Evolutionary conservation across 2,113 vertebrate genomes (phyloP).

Genomic region (Oxyura jamaicensis): DNA sequence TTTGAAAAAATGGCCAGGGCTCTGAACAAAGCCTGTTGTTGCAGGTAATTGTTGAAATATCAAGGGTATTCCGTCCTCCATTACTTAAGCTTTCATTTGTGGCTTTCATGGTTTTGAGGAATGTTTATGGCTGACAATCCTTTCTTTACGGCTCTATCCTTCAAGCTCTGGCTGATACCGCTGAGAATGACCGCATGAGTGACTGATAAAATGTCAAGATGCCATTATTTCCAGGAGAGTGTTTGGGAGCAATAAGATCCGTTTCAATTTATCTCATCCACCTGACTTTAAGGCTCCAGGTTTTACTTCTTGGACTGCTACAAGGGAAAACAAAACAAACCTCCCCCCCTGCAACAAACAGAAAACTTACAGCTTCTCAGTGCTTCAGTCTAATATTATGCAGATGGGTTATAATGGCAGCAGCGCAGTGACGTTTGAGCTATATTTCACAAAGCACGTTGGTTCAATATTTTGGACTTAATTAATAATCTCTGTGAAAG

Average conservation of each 20-base stretch:
- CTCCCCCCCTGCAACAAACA: not conserved
- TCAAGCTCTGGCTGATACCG: slow-evolving; percentile 82
- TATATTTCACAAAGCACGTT: slow-evolving; percentile 67
- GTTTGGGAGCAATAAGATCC: slow-evolving; percentile 83
- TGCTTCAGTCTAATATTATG: slow-evolving; percentile 30
- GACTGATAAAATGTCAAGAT: slow-evolving; percentile 89
- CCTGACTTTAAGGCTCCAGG: slow-evolving; percentile 76
- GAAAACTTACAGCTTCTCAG: slow-evolving; percentile 26
- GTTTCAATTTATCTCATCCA: slow-evolving; percentile 83
- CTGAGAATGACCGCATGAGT: slow-evolving; percentile 83
- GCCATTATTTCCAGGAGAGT: slow-evolving; percentile 84
- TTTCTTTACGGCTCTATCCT: slow-evolving; percentile 86
- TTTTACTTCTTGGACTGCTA: slow-evolving; percentile 72
- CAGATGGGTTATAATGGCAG: slow-evolving; percentile 54
- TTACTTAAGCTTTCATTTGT: slow-evolving; percentile 87
- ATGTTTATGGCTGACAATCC: slow-evolving; percentile 87
- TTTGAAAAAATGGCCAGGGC: slow-evolving; percentile 72
- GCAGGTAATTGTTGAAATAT: slow-evolving; percentile 85
- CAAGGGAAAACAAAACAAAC: slow-evolving; percentile 30
- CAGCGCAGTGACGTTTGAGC: slow-evolving; percentile 3
- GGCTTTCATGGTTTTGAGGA: slow-evolving; percentile 86
- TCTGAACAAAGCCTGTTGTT: slow-evolving; percentile 79
- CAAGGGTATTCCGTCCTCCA: slow-evolving; percentile 84
- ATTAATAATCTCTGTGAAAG: slow-evolving; percentile 80
- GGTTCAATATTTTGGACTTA: slow-evolving; percentile 78